phyloP scores from a whole-genome alignment of 1,140 invertebrate species.

The Drosophila orosa region DNA sequence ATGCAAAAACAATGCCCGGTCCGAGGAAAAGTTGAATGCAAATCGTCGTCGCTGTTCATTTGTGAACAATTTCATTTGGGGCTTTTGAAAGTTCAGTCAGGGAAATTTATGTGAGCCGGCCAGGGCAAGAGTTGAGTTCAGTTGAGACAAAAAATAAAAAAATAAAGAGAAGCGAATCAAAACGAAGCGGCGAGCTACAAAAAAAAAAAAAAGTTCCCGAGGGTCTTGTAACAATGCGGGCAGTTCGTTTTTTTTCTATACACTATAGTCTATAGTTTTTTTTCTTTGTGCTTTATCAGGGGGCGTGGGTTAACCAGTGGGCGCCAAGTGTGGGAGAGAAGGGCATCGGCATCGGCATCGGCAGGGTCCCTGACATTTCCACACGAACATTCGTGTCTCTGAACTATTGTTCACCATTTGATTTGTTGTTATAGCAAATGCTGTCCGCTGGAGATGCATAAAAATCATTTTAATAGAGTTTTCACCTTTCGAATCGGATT shows the following conservation, averaged over 20 bases:
- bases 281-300: conserved; percentile 9
- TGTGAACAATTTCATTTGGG: conserved; percentile 62
- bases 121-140: conserved; percentile 27
- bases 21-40: conserved; percentile 58
- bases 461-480: conserved; percentile 40
- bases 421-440: conserved; percentile 41
- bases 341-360: conserved; percentile 12
- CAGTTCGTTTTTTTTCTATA: conserved; percentile 32
- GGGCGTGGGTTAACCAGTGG: conserved; percentile 29
- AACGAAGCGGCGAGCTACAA: conserved; percentile 4
- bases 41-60: conserved; percentile 55
- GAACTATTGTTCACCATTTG: conserved; percentile 48
- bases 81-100: conserved; percentile 59
- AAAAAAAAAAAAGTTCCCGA: conserved; percentile 42
- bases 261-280: conserved; percentile 16
- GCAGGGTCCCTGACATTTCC: conserved; percentile 61
- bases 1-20: conserved; percentile 65
- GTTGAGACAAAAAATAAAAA: conserved; percentile 22
- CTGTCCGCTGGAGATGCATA: conserved; percentile 32
- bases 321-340: conserved; percentile 35
- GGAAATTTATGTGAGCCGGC: conserved; percentile 56
- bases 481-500: conserved; percentile 46
- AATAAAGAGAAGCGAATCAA: conserved; percentile 15
- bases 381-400: conserved; percentile 64
- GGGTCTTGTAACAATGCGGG: conserved; percentile 55